These are phyloP conservation scores for Tauraco erythrolophus DNA, from an alignment of 2,113 vertebrate genomes.

Conservation along the genomic window DNA sequence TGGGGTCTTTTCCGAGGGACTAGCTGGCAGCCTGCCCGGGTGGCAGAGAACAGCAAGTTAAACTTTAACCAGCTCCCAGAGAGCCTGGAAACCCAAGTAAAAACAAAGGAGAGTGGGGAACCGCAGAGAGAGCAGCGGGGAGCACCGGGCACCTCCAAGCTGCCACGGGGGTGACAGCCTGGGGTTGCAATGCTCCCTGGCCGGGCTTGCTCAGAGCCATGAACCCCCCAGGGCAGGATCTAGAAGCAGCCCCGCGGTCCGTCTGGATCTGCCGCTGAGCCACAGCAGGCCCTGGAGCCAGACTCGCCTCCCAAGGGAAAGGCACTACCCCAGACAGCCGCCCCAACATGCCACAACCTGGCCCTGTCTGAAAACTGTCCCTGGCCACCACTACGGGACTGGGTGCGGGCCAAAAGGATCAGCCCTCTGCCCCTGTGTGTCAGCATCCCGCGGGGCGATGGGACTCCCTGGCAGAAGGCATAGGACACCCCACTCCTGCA, in stretches of 20 bases:
- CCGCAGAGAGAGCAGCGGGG: neutral
- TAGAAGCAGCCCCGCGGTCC: neutral
- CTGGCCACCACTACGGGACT: neutral
- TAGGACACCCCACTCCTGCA: neutral
- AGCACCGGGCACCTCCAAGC: neutral
- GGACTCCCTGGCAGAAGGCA: neutral
- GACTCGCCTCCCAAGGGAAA: neutral
- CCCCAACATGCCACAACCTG: neutral
- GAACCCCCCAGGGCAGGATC: neutral
- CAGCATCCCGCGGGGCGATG: rapidly evolving
- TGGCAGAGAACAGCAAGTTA: neutral
- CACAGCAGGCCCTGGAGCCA: neutral
- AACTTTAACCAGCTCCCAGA: conserved; percentile 29
- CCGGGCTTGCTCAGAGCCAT: neutral
- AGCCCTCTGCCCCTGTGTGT: rapidly evolving
- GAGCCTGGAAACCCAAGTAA: neutral
- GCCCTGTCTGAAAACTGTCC: neutral
- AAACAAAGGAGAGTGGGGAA: neutral
- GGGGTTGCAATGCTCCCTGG: neutral
- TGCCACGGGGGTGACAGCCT: neutral
- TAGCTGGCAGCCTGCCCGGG: neutral
- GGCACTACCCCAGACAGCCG: neutral
- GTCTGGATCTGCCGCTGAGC: neutral
- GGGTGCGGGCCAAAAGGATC: neutral
- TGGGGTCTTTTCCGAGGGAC: neutral